Conservation (phyloP, 2,888 invertebrate species). For the Romanomermis culicivorax region DNA sequence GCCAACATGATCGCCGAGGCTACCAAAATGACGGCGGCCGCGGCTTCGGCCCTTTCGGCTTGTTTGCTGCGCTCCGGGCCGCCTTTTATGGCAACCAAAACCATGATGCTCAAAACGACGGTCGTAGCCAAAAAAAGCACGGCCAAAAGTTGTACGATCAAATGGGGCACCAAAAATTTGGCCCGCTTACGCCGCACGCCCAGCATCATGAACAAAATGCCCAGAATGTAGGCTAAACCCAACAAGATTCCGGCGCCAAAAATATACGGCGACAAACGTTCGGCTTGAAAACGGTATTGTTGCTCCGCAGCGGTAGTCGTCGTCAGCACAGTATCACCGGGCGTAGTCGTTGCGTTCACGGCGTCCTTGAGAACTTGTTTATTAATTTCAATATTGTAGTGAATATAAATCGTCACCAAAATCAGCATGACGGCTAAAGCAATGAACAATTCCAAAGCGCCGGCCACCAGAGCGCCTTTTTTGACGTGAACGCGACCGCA, state of each 20-base stretch:
- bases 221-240: not conserved
- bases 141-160: not conserved
- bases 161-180: not conserved
- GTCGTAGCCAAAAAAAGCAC: not conserved
- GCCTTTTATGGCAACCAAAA: not conserved
- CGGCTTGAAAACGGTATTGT: too few relatives aligned
- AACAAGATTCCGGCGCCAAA: not conserved
- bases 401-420: too few relatives aligned
- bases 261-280: not conserved
- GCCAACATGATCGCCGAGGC: not conserved
- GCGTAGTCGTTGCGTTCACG: too few relatives aligned
- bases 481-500: not conserved
- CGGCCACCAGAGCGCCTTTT: not conserved
- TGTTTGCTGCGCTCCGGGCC: not conserved
- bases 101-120: not conserved
- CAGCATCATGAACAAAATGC: not conserved
- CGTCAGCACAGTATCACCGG: too few relatives aligned
- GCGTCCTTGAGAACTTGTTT: too few relatives aligned
- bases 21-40: not conserved
- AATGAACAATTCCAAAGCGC: not conserved
- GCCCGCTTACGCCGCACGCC: not conserved
- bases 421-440: not conserved
- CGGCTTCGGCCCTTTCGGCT: not conserved
- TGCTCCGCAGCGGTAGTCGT: too few relatives aligned
- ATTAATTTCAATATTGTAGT: too few relatives aligned